Evolutionary conservation across 2,888 invertebrate species (phyloP), one percentile per base, ranked within the genome.

Genomic region (Drosophila mayaguana): DNA sequence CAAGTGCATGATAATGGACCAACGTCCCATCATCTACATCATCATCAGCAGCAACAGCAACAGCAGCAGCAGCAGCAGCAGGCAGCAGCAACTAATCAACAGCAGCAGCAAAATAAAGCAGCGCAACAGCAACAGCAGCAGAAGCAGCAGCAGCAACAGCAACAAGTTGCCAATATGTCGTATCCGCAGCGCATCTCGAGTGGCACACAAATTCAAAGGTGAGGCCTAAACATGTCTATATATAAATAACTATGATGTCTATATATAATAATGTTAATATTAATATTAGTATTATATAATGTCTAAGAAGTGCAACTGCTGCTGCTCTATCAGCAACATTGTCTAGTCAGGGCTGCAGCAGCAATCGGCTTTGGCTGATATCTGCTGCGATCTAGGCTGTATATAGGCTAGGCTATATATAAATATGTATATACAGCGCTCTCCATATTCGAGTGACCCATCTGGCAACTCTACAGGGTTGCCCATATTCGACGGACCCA

Each of bases 121-220:
- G 43, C 68, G 42, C 83, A 73, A 2, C 74, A 80, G 9, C 73
- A 80, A 11, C 78, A 83, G 11, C 72, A 80, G 7, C 73, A 80
- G 14, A 77, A 83, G 11, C 72, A 45, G 14, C 22, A 45, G 0
- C 73, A 82, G 12, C 84, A 88, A 7, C 75, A 82, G 18, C 91
- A 89, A 72, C 91, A 92, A 60, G 78, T 75, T 88, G 90, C 90
- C 66, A 91, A 89, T 82, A 92, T 92, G 92, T 91, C 92, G 72
- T 93, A 93, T 90, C 93, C 92, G 67, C 93, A 93, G 83, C 88
- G 93, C 81, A 87, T 92, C 74, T 63, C 77, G 73, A 92, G 92
- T 85, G 92, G 92, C 86, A 91, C 93, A 77, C 91, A 92, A 83
- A 93, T 93, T 91, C 93, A 93, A 91, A 93, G 93, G 93, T 93